Evolutionary conservation across 2,113 vertebrate species (phyloP), one percentile per base, ranked within the genome.

Genomic region (Tachysurus fulvidraco): DNA sequence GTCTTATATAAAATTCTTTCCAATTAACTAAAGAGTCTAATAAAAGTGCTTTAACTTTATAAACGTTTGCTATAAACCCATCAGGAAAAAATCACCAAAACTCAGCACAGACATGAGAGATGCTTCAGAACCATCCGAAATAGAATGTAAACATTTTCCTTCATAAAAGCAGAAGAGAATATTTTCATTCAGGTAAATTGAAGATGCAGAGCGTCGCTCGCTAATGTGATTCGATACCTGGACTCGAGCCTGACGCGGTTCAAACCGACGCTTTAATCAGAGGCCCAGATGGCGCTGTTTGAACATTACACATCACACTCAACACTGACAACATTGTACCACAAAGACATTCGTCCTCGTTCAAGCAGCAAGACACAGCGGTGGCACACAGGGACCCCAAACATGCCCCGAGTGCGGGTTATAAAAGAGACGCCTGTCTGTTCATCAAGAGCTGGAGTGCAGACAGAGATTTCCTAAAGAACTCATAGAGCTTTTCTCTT

Each of bases 1-100:
- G 36, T 36, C 81, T 36, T 44, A 28, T 81, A 81, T 84, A 87
- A 67, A 28, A 73, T 12, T 62, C 81, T 46, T 44, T 2, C 36
- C 50, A 84, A 84, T 87, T 84, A 89, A 65, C 23, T 46, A 59
- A 86, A 67, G 82, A 86, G 82, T 83, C 50, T 59, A 59, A 87
- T 89, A 84, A 86, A 86, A 46, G 84, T 17, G 30, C 30, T 55
- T 69, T n/a, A 83, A 88, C 69, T 28, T 14, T 83, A 57, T 54
- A 55, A 55, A 17, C 74, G 81, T 65, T 73, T 44, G 41, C 81
- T 60, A 57, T 82, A 74, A 82, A 36, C 60, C 30, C 46, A 21
- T 79, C 77, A 30, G 52, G 4, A 71, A 41, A 62, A 41, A 81
- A 65, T 81, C 57, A 88, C 73, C 19, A 50, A 67, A 78, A 78